Conservation (phyloP, 1,140 invertebrate species). For the Monochamus saltuarius region DNA sequence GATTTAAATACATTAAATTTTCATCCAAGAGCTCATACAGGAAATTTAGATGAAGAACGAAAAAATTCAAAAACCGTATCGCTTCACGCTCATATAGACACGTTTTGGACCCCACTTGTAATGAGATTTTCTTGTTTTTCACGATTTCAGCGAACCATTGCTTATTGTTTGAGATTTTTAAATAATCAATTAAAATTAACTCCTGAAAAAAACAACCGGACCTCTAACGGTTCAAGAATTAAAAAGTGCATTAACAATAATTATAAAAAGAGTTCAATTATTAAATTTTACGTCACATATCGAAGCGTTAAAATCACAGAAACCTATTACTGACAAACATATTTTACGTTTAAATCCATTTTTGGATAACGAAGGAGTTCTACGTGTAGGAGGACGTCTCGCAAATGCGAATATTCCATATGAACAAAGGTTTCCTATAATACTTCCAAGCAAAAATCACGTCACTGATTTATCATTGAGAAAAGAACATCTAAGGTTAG, state of each 20-base stretch:
- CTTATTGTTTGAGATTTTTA: conserved; percentile 1
- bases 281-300: not conserved
- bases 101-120: conserved; percentile 1
- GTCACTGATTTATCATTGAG: conserved; percentile 1
- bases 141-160: not conserved
- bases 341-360: conserved; percentile 11
- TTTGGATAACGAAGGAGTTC: not conserved
- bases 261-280: conserved; percentile 2
- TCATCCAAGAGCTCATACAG: not conserved
- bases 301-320: conserved; percentile 2
- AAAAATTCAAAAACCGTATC: conserved; percentile 1
- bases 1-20: conserved; percentile 9
- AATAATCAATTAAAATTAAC: not conserved
- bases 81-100: not conserved
- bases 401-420: conserved; percentile 5
- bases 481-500: conserved; percentile 12
- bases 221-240: not conserved
- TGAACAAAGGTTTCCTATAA: conserved; percentile 10
- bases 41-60: not conserved
- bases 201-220: not conserved
- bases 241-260: conserved; percentile 6
- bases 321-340: conserved; percentile 3
- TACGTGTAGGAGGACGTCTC: conserved; percentile 8
- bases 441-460: conserved; percentile 14
- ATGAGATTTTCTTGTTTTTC: conserved; percentile 4